Evolutionary conservation across 2,113 vertebrate species (phyloP), one percentile per base, ranked within the genome.

Genomic region (Talpa occidentalis): DNA sequence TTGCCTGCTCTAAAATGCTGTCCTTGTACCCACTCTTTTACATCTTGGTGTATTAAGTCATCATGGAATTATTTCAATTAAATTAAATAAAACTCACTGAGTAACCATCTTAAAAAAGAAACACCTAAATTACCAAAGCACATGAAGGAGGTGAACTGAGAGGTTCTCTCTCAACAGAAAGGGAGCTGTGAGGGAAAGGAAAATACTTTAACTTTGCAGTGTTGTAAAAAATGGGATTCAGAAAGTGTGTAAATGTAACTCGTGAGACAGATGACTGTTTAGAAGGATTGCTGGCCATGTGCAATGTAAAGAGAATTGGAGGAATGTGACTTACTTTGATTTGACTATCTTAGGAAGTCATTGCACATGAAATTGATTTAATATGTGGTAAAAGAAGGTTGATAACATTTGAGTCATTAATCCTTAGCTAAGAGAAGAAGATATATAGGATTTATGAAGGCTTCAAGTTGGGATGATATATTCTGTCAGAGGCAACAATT

Each of bases 81-180:
- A 52, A 86, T 86, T 81, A 84, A 84, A 85, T 67, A 94, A 84
- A 85, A 86, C 1, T 64, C 28, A 94, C 16, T 47, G 22, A 88
- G 15, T 66, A 91, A 89, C 83, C 49, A 73, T 76, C 37, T 87
- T 87, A 52, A 40, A 62, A 78, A 49, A 8, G 74, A 26, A 42
- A 37, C 2, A 26, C 40, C 28, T 54, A 60, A 84, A 67, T 80
- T 19, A 40, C 77, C 81, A 60, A 91, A 67, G 59, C 28, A 70
- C 15, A 70, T 0, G 7, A 88, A 40, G 21, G 12, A 54, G 16
- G 3, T 56, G 59, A 62, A 7, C 22, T 73, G 62, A 93, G n/a
- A 72, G 4, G 3, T 40, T 85, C 32, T 66, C 16, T 87, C 40
- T 82, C 59, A 44, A 30, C 12, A 67, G 30, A 2, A 37, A 91